Evolutionary conservation across 2,113 vertebrate species (phyloP), one percentile per base, ranked within the genome.

Genomic region (Thamnophis sirtalis): DNA sequence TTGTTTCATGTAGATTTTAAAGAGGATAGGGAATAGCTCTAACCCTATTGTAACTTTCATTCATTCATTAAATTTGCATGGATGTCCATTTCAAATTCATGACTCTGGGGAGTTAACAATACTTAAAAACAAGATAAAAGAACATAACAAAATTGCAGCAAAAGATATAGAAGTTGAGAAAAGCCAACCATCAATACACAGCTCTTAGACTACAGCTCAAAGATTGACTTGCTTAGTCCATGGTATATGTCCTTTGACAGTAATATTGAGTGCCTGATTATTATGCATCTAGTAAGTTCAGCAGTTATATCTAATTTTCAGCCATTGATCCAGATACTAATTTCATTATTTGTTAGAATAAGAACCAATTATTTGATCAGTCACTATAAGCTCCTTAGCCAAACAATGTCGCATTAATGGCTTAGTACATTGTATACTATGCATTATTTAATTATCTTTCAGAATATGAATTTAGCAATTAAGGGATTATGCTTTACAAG

Each of bases 281-380:
- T 89, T 93, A 90, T 87, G 50, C 80, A 89, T 56, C 89, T 94
- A 93, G n/a, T 51, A 94, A 92, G 92, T 49, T n/a, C 51, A 93
- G 87, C 88, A 56, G 68, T 89, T 48, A 86, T 92, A 92, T 51
- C 68, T 89, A 54, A 11, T 28, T 73, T 91, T 51, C 60, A 60
- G 10, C 43, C 68, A 88, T 51, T 60, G 43, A 93, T 26, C 63
- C 89, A 56, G 53, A 60, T 88, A 22, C 54, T 91, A 91, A 91
- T 91, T 93, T 54, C 84, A 87, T 85, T 93, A 93, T 93, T 86
- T 60, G 63, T 91, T 91, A 51, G 28, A 84, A 91, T 88, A 86
- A 54, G 54, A 60, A 88, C 26, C 54, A 92, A 54, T 92, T 28
- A 87, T 91, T 38, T 90, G 92, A 88, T 93, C 89, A 84, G 51